Percentiles rank a stretch among this genome's conserved stretches.
Evolutionary conservation across 2,113 vertebrate species (phyloP).

Genomic region (Tetraodon nigroviridis): DNA sequence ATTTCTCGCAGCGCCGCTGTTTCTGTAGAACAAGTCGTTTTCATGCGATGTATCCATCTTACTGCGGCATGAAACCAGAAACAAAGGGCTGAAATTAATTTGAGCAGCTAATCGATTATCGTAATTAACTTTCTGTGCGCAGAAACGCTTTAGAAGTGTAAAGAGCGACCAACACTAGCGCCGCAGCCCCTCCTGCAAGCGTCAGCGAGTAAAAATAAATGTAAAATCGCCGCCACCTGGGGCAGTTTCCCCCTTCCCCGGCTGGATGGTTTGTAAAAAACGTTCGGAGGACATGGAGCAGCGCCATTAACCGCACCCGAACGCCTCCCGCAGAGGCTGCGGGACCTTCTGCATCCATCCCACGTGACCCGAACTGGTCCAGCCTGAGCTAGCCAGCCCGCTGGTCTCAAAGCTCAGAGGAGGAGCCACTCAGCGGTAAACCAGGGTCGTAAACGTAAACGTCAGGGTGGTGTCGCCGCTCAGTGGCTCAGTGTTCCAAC

Average conservation of each 20-base stretch:
- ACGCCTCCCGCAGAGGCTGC: conserved; percentile 26
- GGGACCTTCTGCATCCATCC: conserved; percentile 58
- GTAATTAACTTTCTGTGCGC: conserved; percentile 4
- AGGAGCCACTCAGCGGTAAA: conserved; percentile 12
- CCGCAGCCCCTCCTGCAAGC: too few relatives aligned
- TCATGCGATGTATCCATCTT: background rate
- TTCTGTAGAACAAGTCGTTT: background rate
- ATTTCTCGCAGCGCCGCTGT: background rate
- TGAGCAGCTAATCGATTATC: background rate
- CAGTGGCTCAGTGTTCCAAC: conserved; percentile 8
- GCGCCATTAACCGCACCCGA: conserved; percentile 32
- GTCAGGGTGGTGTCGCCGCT: conserved; percentile 2
- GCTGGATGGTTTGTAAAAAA: conserved; percentile 33
- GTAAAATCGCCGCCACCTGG: conserved; percentile 11
- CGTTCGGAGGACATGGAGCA: conserved; percentile 32
- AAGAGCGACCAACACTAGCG: too few relatives aligned
- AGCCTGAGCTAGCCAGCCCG: conserved; percentile 18
- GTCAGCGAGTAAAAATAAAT: too few relatives aligned
- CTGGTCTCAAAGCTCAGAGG: conserved; percentile 20
- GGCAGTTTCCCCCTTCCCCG: conserved; percentile 42
- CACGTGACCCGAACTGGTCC: conserved; percentile 64
- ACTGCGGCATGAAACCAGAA: background rate
- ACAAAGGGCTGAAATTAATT: background rate
- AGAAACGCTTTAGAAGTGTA: background rate
- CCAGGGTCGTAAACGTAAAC: background rate